Percentiles rank a stretch among this genome's conserved stretches.
Evolutionary conservation across 2,888 invertebrate species (phyloP).

Genomic region (Cinara cedri): DNA sequence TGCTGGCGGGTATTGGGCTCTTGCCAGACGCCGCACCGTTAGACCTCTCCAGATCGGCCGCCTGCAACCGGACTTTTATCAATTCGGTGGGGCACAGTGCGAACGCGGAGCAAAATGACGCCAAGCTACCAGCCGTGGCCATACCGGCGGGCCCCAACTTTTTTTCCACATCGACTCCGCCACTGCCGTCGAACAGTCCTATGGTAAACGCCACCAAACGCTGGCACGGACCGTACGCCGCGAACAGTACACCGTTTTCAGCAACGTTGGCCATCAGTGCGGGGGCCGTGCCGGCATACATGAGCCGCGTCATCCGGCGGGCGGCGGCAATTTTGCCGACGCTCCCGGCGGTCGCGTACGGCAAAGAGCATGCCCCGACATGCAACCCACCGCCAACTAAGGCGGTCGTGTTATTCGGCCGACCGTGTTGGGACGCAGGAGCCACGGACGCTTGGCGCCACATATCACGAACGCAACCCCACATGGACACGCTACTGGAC

Average conservation of each 20-base stretch:
- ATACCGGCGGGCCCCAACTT: slow-evolving; percentile 64
- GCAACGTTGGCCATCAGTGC: slow-evolving; percentile 95
- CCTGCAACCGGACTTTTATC: slow-evolving; percentile 45
- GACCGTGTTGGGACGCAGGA: neutral
- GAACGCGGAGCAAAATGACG: slow-evolving; percentile 66
- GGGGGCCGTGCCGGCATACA: slow-evolving; percentile 93
- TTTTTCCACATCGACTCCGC: neutral
- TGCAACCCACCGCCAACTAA: neutral
- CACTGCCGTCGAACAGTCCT: neutral
- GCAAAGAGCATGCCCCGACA: slow-evolving; percentile 19
- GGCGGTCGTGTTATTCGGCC: neutral
- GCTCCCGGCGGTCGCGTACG: neutral
- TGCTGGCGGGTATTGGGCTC: neutral
- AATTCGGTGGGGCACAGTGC: slow-evolving; percentile 62
- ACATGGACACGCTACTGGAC: slow-evolving; percentile 19
- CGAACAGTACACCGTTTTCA: slow-evolving; percentile 87
- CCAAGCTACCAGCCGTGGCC: slow-evolving; percentile 64
- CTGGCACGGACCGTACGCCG: slow-evolving; percentile 32
- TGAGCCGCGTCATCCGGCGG: slow-evolving; percentile 58
- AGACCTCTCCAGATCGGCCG: slow-evolving; percentile 65
- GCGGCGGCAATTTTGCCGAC: neutral
- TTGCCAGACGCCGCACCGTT: neutral
- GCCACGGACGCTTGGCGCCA: slow-evolving; percentile 24
- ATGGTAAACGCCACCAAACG: neutral
- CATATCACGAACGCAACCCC: slow-evolving; percentile 45